Conservation (phyloP, 1,140 invertebrate species). For the Ectropis grisescens region DNA sequence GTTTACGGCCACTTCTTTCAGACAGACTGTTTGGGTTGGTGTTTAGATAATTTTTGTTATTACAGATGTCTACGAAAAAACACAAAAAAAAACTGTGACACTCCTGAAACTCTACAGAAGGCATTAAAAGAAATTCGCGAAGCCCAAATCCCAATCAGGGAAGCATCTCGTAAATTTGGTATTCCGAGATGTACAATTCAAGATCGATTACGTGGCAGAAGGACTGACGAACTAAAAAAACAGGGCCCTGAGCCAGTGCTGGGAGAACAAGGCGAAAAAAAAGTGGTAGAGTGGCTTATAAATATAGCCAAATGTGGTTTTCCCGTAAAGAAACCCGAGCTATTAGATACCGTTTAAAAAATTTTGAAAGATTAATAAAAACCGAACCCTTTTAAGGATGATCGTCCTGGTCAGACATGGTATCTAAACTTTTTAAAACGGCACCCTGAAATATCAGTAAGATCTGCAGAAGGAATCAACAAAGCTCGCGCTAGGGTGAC, state of each 20-base stretch:
- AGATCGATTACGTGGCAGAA: conserved; percentile 18
- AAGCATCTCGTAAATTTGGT: conserved; percentile 13
- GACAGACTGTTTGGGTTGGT: too few relatives aligned
- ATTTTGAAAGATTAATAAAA: neutral
- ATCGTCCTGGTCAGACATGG: conserved; percentile 9
- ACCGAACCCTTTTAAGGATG: conserved; percentile 8
- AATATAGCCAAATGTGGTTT: conserved; percentile 21
- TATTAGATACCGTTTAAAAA: conserved; percentile 17
- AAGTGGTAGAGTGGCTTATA: conserved; percentile 21
- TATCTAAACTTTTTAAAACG: conserved; percentile 10
- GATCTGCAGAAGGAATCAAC: conserved; percentile 87
- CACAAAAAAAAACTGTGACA: too few relatives aligned
- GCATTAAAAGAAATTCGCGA: conserved; percentile 15
- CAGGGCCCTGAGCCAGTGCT: conserved; percentile 17
- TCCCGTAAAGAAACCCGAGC: conserved; percentile 15
- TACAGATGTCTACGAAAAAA: too few relatives aligned
- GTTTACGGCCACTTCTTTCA: too few relatives aligned
- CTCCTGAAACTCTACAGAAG: too few relatives aligned
- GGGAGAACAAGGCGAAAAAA: conserved; percentile 17
- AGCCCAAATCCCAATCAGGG: conserved; percentile 8
- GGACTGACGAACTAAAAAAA: conserved; percentile 17
- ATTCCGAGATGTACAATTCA: conserved; percentile 21
- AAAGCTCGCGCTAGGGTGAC: conserved; percentile 15
- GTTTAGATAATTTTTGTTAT: too few relatives aligned
- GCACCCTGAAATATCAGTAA: conserved; percentile 11